Percentiles rank a stretch among this genome's conserved stretches.
phyloP scores from a whole-genome alignment of 2,888 invertebrate species.

The Sinelater perroti region DNA sequence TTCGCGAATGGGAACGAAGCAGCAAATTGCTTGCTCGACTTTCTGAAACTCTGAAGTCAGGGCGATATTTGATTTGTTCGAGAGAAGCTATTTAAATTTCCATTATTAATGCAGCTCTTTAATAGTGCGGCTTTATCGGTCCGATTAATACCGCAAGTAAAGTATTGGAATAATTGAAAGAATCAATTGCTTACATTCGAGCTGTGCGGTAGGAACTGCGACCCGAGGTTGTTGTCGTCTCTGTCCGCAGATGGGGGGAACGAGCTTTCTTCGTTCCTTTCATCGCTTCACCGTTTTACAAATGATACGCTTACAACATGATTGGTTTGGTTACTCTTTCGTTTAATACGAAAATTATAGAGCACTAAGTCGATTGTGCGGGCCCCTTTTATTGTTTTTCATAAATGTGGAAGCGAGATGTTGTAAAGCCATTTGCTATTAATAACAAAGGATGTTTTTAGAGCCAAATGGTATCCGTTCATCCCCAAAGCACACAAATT shows the following conservation, averaged over 20 bases:
- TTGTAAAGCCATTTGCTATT: not conserved
- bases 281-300: too few species aligned
- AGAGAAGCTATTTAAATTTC: constrained; percentile 18
- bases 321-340: constrained; percentile 26
- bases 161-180: constrained; percentile 20
- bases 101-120: constrained; percentile 19
- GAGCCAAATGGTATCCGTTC: too few species aligned
- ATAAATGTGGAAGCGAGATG: too few species aligned
- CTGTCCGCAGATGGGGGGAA: constrained; percentile 3
- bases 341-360: constrained; percentile 32
- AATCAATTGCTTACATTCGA: constrained; percentile 17
- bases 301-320: constrained; percentile 25
- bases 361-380: constrained; percentile 13
- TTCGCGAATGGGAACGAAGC: too few species aligned
- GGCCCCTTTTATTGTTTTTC: constrained; percentile 16
- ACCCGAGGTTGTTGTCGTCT: constrained; percentile 5
- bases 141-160: constrained; percentile 19
- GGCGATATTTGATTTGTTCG: constrained; percentile 17
- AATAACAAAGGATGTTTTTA: too few species aligned
- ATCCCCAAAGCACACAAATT: too few species aligned
- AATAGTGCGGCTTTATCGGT: constrained; percentile 21
- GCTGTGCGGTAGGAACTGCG: constrained; percentile 9
- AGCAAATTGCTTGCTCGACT: too few species aligned
- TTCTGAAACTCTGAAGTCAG: too few species aligned
- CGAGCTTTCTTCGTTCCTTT: too few species aligned